These are phyloP conservation scores for Polydrusus cervinus DNA, from an alignment of 2,888 invertebrate genomes.

Conservation along the genomic window DNA sequence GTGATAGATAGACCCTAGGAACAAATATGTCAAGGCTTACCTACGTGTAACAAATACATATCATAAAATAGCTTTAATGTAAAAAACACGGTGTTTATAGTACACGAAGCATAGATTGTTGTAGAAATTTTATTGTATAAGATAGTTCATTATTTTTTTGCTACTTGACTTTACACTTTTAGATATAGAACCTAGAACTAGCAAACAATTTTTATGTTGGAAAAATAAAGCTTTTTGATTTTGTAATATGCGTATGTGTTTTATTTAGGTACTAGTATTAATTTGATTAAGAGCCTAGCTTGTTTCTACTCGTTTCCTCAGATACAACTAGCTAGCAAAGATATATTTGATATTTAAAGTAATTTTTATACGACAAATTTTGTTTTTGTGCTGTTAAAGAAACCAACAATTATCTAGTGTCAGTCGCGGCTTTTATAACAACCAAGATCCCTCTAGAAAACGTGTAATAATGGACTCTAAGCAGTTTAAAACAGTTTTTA, in stretches of 20 bases:
- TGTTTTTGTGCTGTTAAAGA: too few species aligned
- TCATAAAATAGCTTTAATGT: slow-evolving; percentile 69
- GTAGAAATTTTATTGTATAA: slow-evolving; percentile 47
- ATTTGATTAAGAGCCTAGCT: too few species aligned
- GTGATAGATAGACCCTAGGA: too few species aligned
- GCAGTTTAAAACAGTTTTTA: too few species aligned
- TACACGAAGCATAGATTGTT: slow-evolving; percentile 52
- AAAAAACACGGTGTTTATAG: slow-evolving; percentile 55
- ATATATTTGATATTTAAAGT: too few species aligned
- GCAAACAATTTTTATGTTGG: slow-evolving; percentile 46
- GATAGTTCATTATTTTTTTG: slow-evolving; percentile 55
- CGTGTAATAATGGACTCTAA: too few species aligned
- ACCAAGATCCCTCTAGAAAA: too few species aligned
- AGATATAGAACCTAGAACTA: slow-evolving; percentile 48
- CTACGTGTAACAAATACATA: slow-evolving; percentile 69
- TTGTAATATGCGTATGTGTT: slow-evolving; percentile 26
- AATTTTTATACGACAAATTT: too few species aligned
- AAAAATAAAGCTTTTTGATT: slow-evolving; percentile 53
- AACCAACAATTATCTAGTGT: too few species aligned
- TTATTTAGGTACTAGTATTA: slow-evolving; percentile 5
- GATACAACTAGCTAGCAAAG: too few species aligned
- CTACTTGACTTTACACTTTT: slow-evolving; percentile 57
- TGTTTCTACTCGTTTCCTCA: too few species aligned
- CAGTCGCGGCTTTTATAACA: too few species aligned
- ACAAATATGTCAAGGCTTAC: slow-evolving; percentile 57